These are phyloP conservation scores for Muscicapa striata DNA, from an alignment of 2,797 vertebrate genomes.

Conservation along the genomic window DNA sequence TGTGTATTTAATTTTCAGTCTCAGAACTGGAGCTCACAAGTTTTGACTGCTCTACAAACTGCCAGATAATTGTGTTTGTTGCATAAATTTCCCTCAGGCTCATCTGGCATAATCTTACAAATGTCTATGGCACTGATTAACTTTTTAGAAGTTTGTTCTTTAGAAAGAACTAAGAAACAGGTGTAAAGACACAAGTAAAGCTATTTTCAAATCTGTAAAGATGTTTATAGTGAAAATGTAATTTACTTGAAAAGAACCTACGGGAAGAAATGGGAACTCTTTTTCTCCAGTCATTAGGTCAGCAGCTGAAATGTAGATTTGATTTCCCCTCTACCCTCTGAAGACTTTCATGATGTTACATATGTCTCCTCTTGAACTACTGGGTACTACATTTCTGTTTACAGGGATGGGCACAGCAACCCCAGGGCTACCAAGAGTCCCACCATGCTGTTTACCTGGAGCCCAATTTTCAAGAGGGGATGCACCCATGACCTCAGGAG, in stretches of 20 bases:
- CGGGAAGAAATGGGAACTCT: not conserved
- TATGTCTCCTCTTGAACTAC: not conserved
- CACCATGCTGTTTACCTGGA: not conserved
- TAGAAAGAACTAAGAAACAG: not conserved
- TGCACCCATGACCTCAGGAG: fast-evolving
- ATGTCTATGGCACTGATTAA: not conserved
- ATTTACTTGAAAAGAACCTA: not conserved
- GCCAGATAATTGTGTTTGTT: not conserved
- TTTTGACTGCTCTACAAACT: not conserved
- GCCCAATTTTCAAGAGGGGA: not conserved
- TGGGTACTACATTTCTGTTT: not conserved
- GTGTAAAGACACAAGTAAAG: not conserved
- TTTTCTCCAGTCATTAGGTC: not conserved
- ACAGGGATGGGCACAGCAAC: not conserved
- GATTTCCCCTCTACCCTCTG: not conserved
- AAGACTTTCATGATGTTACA: not conserved
- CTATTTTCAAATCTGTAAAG: not conserved
- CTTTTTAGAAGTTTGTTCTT: not conserved
- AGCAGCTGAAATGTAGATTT: not conserved
- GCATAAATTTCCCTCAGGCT: not conserved
- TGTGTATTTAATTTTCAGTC: not conserved
- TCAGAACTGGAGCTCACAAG: not conserved
- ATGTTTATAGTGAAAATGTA: not conserved
- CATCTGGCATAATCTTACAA: not conserved
- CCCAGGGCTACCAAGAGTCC: not conserved